These are phyloP conservation scores for Saguinus midas DNA, from an alignment of 2,113 vertebrate species.

Conservation along the genomic window DNA sequence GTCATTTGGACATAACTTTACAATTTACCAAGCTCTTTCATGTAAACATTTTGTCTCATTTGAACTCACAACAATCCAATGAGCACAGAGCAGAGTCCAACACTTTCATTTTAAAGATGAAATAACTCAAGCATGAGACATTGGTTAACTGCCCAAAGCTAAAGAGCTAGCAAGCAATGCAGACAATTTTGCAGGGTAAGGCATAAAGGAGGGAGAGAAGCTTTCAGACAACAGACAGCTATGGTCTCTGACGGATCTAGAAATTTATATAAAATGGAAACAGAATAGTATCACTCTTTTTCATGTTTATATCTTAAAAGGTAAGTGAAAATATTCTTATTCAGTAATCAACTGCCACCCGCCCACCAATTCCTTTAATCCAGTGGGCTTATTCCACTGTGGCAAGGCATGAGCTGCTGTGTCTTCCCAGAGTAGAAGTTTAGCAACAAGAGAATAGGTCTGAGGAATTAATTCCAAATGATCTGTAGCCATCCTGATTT, in stretches of 20 bases:
- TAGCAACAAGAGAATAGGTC: not conserved
- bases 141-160: not conserved
- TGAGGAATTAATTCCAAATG: constrained; percentile 27
- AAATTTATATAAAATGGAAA: not conserved
- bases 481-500: not conserved
- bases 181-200: not conserved
- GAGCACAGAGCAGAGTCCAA: not conserved
- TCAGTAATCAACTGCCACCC: constrained; percentile 7
- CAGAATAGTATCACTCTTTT: not conserved
- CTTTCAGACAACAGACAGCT: constrained; percentile 15
- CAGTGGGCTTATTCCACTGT: not conserved
- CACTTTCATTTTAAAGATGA: constrained; percentile 54
- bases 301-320: constrained; percentile 15
- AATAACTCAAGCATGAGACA: constrained; percentile 35
- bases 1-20: not conserved
- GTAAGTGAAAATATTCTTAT: constrained; percentile 23
- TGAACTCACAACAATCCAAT: constrained; percentile 5
- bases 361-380: not conserved
- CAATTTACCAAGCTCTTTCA: constrained; percentile 15
- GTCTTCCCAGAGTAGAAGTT: not conserved
- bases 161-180: not conserved
- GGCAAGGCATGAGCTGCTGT: not conserved
- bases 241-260: not conserved
- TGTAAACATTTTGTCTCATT: not conserved
- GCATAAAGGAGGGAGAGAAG: not conserved